Percentiles rank a stretch among this genome's conserved stretches.
Conservation (phyloP, 1,140 invertebrate genomes). For the Orussus abietinus region DNA sequence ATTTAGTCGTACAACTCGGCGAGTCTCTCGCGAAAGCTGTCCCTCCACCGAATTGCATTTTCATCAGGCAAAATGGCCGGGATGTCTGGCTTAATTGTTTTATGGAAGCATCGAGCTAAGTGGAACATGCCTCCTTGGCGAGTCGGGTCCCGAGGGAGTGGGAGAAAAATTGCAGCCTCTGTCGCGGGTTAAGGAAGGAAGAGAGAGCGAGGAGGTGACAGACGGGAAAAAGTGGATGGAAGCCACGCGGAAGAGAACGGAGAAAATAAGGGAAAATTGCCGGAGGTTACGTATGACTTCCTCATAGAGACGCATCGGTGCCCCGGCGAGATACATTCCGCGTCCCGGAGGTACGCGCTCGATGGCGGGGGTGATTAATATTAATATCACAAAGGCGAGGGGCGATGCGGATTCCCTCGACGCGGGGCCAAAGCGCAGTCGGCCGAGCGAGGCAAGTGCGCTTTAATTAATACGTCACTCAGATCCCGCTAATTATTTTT, state of each 20-base stretch:
- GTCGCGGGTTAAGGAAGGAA: conserved; percentile 4
- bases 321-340: too few species aligned
- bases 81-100: conserved; percentile 25
- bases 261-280: conserved; percentile 1
- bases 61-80: conserved; percentile 26
- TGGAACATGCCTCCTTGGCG: conserved; percentile 20
- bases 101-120: conserved; percentile 25
- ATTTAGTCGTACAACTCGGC: too few species aligned
- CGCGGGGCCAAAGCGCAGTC: too few species aligned
- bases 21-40: conserved; percentile 3
- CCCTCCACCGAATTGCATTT: conserved; percentile 20
- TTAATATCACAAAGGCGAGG: conserved; percentile 1
- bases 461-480: too few species aligned
- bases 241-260: not conserved
- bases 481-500: too few species aligned
- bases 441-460: too few species aligned
- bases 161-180: conserved; percentile 11
- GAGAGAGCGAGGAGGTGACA: conserved; percentile 12
- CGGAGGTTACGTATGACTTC: too few species aligned
- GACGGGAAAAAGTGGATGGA: conserved; percentile 11
- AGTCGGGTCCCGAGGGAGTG: conserved; percentile 5
- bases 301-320: too few species aligned
- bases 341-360: too few species aligned
- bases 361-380: not conserved
- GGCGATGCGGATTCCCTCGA: too few species aligned